Base-by-base conservation (phyloP, 2,888 invertebrate genomes). In the Tortricodes alternella region DNA sequence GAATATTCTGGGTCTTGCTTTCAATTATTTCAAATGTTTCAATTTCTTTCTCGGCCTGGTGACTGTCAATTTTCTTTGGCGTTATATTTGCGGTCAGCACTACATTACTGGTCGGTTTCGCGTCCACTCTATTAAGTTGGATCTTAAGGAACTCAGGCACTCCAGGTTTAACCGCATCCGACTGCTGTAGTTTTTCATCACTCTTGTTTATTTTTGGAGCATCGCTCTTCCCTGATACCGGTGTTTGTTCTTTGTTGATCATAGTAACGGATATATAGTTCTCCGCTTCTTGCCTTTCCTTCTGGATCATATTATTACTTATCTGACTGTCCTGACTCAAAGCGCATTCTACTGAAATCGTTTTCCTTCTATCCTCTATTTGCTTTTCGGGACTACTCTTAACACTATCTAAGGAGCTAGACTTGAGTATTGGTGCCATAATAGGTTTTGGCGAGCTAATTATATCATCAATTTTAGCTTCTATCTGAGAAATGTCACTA, bases 81-180 rank as follows among this genome's bases (percentile, higher is more conserved):
- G 88, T 91, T 65, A 90, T 78, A 64, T 92, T 93, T 59, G 93
- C 94, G 18, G 94, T 92, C 62, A 94, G 82, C 46, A 95, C 93
- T 24, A 95, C 90, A 70, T 94, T 93, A 24, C 92, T 92, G 7
- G 91, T 73, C 0, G 93, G 92, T 65, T 92, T 92, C 7, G 90
- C 84, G 67, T 95, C 95, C 4, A 95, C 94, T 73, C 93, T 93
- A 72, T 95, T 94, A 39, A 95, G 71, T 75, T 95, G 94, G 53
- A 94, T 93, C 69, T 94, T 93, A 60, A 95, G 81, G 73, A 95
- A 94, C 74, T 95, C 94, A 0, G 95, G 94, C 9, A 94, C 86
- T 37, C 83, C 81, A 1, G 78, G 65, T 53, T 84, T 86, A 0
- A 68, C 65, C 29, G 43, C 53, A 3, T 66, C 74, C 4, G 73